Percentiles rank a stretch among this genome's conserved stretches.
Conservation (phyloP, 2,888 invertebrate species). For the Litoditis marina region DNA sequence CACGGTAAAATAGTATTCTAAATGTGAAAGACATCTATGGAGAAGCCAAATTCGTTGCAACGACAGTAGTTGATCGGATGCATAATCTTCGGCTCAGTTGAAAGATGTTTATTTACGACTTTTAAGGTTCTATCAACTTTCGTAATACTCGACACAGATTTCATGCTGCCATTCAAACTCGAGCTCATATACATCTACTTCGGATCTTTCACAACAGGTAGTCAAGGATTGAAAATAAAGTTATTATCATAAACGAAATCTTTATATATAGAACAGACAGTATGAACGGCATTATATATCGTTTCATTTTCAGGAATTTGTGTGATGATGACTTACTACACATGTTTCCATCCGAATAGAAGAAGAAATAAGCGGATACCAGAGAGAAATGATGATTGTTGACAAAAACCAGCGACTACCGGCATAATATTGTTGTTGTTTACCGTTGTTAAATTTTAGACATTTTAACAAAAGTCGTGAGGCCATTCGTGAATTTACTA, state of each 20-base stretch:
- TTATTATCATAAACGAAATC: not conserved
- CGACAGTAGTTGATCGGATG: too few species aligned
- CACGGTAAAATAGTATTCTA: too few species aligned
- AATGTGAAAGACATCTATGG: too few species aligned
- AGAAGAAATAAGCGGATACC: conserved; percentile 17
- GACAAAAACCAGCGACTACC: too few species aligned
- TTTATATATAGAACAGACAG: not conserved
- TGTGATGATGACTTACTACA: conserved; percentile 42
- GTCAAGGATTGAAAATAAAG: not conserved
- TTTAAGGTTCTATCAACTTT: conserved; percentile 11
- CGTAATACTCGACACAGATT: not conserved
- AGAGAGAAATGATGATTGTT: not conserved
- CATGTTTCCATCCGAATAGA: conserved; percentile 43
- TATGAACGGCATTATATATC: not conserved
- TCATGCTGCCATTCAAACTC: not conserved
- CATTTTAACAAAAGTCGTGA: too few species aligned
- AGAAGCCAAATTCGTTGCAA: too few species aligned
- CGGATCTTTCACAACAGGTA: not conserved
- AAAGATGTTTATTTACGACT: too few species aligned
- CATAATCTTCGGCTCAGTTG: too few species aligned
- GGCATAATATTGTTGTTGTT: too few species aligned
- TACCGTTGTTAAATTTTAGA: too few species aligned
- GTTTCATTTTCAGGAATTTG: conserved; percentile 28
- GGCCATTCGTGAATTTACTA: too few species aligned
- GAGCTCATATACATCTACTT: not conserved